Evolutionary conservation across 2,113 vertebrate genomes (phyloP), one percentile per base, ranked within the genome.

Genomic region (Dipodomys merriami): DNA sequence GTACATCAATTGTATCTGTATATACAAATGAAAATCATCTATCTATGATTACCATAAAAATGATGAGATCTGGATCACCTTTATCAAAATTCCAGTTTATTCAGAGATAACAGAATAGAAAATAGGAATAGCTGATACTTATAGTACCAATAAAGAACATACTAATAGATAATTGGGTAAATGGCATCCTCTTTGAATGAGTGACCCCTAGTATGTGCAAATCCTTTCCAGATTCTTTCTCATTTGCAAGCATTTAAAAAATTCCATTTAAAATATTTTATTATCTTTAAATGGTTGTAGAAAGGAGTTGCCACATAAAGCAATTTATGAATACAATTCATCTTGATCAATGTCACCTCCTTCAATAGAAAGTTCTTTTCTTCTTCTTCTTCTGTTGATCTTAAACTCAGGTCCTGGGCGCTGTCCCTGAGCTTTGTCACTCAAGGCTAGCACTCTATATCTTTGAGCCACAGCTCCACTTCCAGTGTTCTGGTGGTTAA

Each of bases 151-250:
- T 85, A 33, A 68, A 86, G 46, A 25, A 29, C 22, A 68, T 57
- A 74, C 39, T 81, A 67, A 30, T 49, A 69, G 49, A 68, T 78
- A 82, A 16, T 90, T 89, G 72, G 27, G 46, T 35, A 72, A 53
- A 93, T 60, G 16, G 44, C n/a, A 78, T 60, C 60, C 29, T 89
- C 29, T 67, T 65, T 64, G 64, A 92, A 62, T 74, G 33, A 60
- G 5, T 68, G 13, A 86, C 11, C 3, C 80, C 11, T 69, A 20
- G 11, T 73, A 78, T 82, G 11, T 73, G 84, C 9, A 80, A 83
- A 84, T 22, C 15, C 19, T 89, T 91, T 91, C 64, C 25, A 67
- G 46, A 85, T 87, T 79, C 19, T 85, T 84, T 88, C 15, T 88
- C 19, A 71, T 60, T 77, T 82, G 29, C 20, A 78, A 86, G 53